These are phyloP conservation scores for Stegodyphus dumicola DNA, from an alignment of 1,140 invertebrate species.

Conservation along the genomic window DNA sequence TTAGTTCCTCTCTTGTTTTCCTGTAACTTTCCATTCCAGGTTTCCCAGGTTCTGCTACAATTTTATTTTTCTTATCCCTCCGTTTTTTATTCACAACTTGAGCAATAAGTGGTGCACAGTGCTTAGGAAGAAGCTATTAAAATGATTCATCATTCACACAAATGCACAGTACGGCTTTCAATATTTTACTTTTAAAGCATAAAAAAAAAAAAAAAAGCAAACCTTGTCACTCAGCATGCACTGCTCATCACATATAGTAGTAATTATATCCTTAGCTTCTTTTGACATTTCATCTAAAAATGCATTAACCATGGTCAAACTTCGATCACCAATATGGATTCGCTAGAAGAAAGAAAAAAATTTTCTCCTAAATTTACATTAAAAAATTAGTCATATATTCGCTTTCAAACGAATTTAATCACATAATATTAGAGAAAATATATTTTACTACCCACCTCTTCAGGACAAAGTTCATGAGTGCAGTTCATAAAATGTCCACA, in stretches of 20 bases:
- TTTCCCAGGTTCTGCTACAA: constrained; percentile 83
- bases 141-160: background rate
- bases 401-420: background rate
- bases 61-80: constrained; percentile 85
- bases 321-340: constrained; percentile 94
- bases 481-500: constrained; percentile 98
- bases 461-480: constrained; percentile 97
- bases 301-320: constrained; percentile 96
- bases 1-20: constrained; percentile 95
- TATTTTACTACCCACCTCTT: constrained; percentile 77
- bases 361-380: background rate
- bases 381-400: background rate
- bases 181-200: too few relatives aligned
- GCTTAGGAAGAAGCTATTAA: constrained; percentile 85
- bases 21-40: constrained; percentile 94
- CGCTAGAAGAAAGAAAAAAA: constrained; percentile 70
- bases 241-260: constrained; percentile 97
- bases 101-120: constrained; percentile 90
- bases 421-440: background rate
- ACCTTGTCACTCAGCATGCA: constrained; percentile 91
- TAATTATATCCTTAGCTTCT: constrained; percentile 98
- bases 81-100: constrained; percentile 90
- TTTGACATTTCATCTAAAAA: constrained; percentile 99
- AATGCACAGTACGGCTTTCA: too few relatives aligned
- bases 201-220: too few relatives aligned